Evolutionary conservation across 2,888 invertebrate species (phyloP), one percentile per base, ranked within the genome.

Genomic region (Pachydiplax longipennis): DNA sequence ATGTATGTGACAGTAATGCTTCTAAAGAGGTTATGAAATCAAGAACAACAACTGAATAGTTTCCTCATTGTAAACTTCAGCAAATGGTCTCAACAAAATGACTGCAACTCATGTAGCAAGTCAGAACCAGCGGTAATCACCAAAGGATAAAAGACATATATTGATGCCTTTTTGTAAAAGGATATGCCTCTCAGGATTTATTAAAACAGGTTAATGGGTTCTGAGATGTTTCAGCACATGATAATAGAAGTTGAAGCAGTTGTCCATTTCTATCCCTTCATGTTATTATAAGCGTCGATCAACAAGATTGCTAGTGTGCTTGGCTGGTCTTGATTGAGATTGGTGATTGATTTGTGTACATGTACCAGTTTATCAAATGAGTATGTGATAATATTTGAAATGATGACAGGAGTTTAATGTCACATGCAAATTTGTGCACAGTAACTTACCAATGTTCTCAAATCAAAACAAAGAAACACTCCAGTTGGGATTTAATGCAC

Each of bases 171-270:
- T 53, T 65, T 61, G 61, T 58, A 37, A 87, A 61, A 65, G 87
- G 87, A 87, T 87, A 87, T 61, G 87, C 87, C n/a, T n/a, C 87
- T 87, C 87, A 87, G 87, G 87, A 61, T 87, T 87, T 87, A 87
- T 87, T 37, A 58, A 18, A 87, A 37, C 87, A 65, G 2, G 1
- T 73, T 73, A 25, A 58, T 87, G 87, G n/a, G 58, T 61, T 87
- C 87, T 87, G 87, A 87, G 87, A 61, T 87, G 61, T 87, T 87
- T 65, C 61, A 87, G 87, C 87, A 65, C 87, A 87, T 61, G 58
- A 61, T 35, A 61, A 87, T 87, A 87, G 87, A 18, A 18, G 15
- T 87, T 61, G 61, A 61, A 87, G 61, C 87, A 61, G 61, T 48
- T 37, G 61, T 87, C 58, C 87, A 87, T 87, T 73, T 4, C 87